Evolutionary conservation across 2,888 invertebrate species (phyloP).

Genomic region (Latrodectus hesperus): DNA sequence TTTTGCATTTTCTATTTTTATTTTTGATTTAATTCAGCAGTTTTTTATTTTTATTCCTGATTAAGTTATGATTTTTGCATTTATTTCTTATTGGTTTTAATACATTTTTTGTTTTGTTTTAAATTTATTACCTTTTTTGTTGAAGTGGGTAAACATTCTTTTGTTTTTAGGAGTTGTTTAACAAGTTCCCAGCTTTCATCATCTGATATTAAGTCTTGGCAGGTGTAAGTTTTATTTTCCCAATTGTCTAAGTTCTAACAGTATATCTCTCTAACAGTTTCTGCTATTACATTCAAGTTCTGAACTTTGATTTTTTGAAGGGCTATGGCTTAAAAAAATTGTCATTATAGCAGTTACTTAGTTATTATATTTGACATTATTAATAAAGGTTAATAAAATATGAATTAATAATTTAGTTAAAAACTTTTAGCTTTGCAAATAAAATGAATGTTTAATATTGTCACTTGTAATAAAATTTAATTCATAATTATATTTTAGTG

Average conservation of each 20-base stretch:
- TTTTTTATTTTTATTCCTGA: too few relatives aligned
- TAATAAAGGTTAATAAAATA: too few relatives aligned
- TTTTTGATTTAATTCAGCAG: too few relatives aligned
- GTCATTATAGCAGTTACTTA: background rate
- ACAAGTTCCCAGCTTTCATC: slow-evolving; percentile 65
- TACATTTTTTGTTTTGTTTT: slow-evolving; percentile 24
- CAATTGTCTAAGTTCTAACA: background rate
- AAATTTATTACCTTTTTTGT: background rate
- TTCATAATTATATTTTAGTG: slow-evolving; percentile 24
- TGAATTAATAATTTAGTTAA: too few relatives aligned
- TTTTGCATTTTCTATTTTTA: too few relatives aligned
- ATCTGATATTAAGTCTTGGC: slow-evolving; percentile 66
- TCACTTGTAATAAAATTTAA: too few relatives aligned
- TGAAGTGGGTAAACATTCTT: slow-evolving; percentile 46
- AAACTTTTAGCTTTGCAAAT: too few relatives aligned
- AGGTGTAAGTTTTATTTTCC: slow-evolving; percentile 60
- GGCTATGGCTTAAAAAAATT: background rate
- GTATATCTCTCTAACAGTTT: background rate
- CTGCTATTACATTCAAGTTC: background rate
- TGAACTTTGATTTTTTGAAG: background rate
- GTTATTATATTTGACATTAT: too few relatives aligned
- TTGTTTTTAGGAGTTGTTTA: slow-evolving; percentile 65
- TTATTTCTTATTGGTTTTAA: background rate
- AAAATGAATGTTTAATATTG: too few relatives aligned
- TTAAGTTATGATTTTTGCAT: background rate